Evolutionary conservation across 2,888 invertebrate genomes (phyloP), one percentile per base, ranked within the genome.

Genomic region (Cyclophora albipunctata): DNA sequence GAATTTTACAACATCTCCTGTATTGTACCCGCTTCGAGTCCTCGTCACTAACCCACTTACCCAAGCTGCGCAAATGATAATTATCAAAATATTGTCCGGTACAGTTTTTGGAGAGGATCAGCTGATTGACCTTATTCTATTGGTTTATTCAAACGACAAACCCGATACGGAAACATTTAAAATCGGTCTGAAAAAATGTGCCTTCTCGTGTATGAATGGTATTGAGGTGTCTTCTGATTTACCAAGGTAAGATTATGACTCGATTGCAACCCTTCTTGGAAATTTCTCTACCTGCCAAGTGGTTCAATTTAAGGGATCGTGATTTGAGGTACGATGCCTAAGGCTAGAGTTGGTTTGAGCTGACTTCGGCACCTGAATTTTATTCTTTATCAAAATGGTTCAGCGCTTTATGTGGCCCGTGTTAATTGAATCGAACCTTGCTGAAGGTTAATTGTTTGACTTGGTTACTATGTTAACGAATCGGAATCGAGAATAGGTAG

Each of bases 131-230:
- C 57, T 86, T 46, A 73, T 62, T 48, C 64, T 87, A 49, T 62
- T 84, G 57, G 81, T 82, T 7, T 81, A 77, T 60, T 65, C 68
- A 2, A 81, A 82, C 60, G 83, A 87, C 59, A 61, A 60, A 45
- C 34, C 57, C 3, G 34, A 51, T 40, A 85, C 79, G 0, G 67
- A 74, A 48, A 59, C 58, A 7, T 69, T 80, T 34, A 78, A 65
- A 64, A 49, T 65, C 34, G 80, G 83, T 55, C 55, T 84, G 42
- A 68, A 64, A 46, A 63, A 59, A 46, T 83, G 83, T 64, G 79
- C 77, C 42, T 81, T 78, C 57, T 53, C 65, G 5, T 79, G 78
- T 57, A 68, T 65, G 45, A 78, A 80, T 64, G 66, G 69, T 5
- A 71, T 85, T 45, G 57, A 52, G 45, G 62, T 80, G 20, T 69